These are phyloP conservation scores for Limenitis camilla DNA, from an alignment of 2,888 invertebrate species.

Conservation along the genomic window DNA sequence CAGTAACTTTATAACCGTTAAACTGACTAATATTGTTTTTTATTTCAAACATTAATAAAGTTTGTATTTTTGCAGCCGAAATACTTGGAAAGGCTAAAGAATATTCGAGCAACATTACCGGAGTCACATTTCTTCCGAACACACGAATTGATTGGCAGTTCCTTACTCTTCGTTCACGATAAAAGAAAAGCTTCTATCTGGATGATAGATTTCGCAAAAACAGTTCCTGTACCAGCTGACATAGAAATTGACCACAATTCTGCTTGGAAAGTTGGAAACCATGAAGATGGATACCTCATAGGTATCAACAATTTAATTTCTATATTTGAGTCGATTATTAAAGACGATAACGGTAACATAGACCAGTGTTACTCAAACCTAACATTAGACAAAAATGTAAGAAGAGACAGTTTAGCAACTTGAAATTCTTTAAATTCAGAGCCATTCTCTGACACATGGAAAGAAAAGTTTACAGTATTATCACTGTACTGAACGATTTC, in stretches of 20 bases:
- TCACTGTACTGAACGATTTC: conserved; percentile 5
- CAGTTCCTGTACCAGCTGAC: conserved; percentile 84
- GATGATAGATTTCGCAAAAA: conserved; percentile 99
- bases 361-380: conserved; percentile 51
- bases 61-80: conserved; percentile 75
- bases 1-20: no score
- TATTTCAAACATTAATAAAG: no score
- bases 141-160: conserved; percentile 97
- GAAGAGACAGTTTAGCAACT: conserved; percentile 61
- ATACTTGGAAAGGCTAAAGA: conserved; percentile 89
- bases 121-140: conserved; percentile 91
- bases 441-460: conserved; percentile 21
- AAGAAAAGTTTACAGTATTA: conserved; percentile 8
- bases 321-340: conserved; percentile 81
- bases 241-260: conserved; percentile 84
- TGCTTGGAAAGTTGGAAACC: conserved; percentile 95
- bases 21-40: no score
- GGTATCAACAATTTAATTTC: conserved; percentile 93
- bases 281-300: conserved; percentile 96
- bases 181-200: conserved; percentile 90
- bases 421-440: conserved; percentile 37
- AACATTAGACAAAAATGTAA: conserved; percentile 53
- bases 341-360: conserved; percentile 60
- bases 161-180: conserved; percentile 95
- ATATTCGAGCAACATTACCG: conserved; percentile 87